These are phyloP conservation scores for Leucozona laternaria DNA, from an alignment of 2,888 invertebrate species.

Conservation along the genomic window DNA sequence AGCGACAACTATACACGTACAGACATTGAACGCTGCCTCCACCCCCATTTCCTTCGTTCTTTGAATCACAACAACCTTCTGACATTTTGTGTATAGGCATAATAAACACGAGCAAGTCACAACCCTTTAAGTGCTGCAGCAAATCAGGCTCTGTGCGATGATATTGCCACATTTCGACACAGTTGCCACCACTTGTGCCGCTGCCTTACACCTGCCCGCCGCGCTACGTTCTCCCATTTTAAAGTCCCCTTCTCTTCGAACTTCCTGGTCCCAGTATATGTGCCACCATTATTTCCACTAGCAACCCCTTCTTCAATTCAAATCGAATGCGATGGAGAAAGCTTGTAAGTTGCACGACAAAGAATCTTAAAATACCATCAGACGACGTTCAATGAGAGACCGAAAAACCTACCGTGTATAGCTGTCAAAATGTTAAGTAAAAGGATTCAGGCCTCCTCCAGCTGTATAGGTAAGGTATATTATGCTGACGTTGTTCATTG, in stretches of 20 bases:
- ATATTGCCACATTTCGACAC: conserved; percentile 54
- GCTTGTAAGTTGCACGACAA: conserved; percentile 74
- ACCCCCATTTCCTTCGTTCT: neutral
- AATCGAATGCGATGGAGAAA: conserved; percentile 75
- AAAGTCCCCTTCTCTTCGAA: conserved; percentile 2
- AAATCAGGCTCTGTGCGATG: conserved; percentile 40
- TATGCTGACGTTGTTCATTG: neutral
- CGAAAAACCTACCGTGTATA: conserved; percentile 73
- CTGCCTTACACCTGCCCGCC: conserved; percentile 43
- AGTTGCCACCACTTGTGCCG: conserved; percentile 48
- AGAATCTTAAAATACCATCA: conserved; percentile 72
- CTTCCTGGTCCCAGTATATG: neutral
- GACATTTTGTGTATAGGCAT: conserved; percentile 74
- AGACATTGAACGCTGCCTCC: conserved; percentile 30
- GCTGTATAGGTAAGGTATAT: neutral
- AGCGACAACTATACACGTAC: conserved; percentile 69
- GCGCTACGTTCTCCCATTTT: conserved; percentile 44
- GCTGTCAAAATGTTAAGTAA: conserved; percentile 75
- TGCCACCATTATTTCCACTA: conserved; percentile 5
- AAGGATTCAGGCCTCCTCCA: conserved; percentile 62
- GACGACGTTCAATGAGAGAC: conserved; percentile 72
- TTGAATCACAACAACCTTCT: conserved; percentile 64
- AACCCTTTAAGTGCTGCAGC: conserved; percentile 74
- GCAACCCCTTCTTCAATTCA: conserved; percentile 66
- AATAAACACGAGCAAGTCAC: conserved; percentile 74